phyloP scores from a whole-genome alignment of 2,888 invertebrate species.

The Drosophila paracracens region DNA sequence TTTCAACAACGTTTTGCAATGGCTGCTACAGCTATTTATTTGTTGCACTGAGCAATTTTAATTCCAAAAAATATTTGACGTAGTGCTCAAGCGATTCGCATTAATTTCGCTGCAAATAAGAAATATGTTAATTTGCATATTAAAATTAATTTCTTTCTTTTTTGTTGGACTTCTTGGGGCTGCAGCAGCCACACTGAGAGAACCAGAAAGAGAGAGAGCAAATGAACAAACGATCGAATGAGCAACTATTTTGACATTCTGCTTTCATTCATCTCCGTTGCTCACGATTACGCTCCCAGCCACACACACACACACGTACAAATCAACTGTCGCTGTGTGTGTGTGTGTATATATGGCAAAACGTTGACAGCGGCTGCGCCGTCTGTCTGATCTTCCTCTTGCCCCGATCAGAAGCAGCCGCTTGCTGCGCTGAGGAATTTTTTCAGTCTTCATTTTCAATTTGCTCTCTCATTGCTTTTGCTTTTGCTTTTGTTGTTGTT shows the following conservation, averaged over 20 bases:
- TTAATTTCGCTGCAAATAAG: constrained; percentile 42
- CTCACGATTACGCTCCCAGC: constrained; percentile 59
- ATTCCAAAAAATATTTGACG: constrained; percentile 14
- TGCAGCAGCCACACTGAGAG: constrained; percentile 52
- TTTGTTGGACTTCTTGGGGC: constrained; percentile 58
- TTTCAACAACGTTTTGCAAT: constrained; percentile 30
- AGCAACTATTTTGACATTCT: constrained; percentile 75
- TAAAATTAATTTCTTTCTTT: constrained; percentile 58
- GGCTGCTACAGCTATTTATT: constrained; percentile 12
- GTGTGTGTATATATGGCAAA: constrained; percentile 40
- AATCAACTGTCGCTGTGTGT: constrained; percentile 41
- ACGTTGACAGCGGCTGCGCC: constrained; percentile 54
- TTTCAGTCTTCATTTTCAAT: constrained; percentile 69
- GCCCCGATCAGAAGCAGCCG: constrained; percentile 47
- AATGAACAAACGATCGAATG: constrained; percentile 35
- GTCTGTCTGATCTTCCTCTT: constrained; percentile 51
- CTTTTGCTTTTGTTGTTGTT: constrained; percentile 35
- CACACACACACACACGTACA: constrained; percentile 36
- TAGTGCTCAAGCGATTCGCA: constrained; percentile 13
- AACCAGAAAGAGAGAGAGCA: constrained; percentile 6
- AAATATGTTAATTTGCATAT: constrained; percentile 59
- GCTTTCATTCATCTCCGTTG: constrained; percentile 78
- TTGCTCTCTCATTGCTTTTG: constrained; percentile 49
- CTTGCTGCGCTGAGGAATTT: constrained; percentile 70
- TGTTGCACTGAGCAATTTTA: constrained; percentile 8